Base-by-base conservation (phyloP, 2,888 invertebrate species). In the Coremacera marginata region DNA sequence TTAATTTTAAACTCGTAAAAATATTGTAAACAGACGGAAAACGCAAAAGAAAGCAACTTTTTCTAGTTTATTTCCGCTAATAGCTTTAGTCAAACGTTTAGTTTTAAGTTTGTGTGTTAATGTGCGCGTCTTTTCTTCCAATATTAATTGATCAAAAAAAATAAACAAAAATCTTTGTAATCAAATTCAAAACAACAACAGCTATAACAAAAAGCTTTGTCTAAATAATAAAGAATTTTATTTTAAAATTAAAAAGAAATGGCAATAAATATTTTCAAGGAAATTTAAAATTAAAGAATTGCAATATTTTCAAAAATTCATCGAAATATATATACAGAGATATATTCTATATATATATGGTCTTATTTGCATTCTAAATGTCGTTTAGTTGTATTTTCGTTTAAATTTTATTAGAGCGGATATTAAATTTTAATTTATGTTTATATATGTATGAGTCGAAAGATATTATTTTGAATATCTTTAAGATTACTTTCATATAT, bases 381-480 rank as follows among this genome's bases (percentile, higher is more conserved):
- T 55, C 19, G 55, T 22, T 55, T 22, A 55, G 22, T 55, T 55
- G 19, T 55, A 19, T 55, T 55, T 55, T 55, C 9, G 9, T 5
- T 55, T 55, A 3, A 8, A 55, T 55, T 55, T 19, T 55, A 3
- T 55, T 19, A 55, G 19, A 44, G 44, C 14, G 44, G 19, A 55
- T 5, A 19, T 19, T 19, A 55, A 55, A 55, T 55, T n/a, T 55
- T 19, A 19, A 19, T 55, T 55, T 55, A 55, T 55, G 19, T 9
- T 19, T 16, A 52, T 19, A 5, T 55, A 4, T 19, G 1, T 55
- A 55, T 7, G 7, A 19, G n/a, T 19, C 22, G 55, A 55, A 19
- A 55, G 22, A 55, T 19, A 65, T 65, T 65, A 63, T 63, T 63
- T 63, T 63, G 31, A 63, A 31, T 25, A 63, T 63, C 22, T 63